Evolutionary conservation across 2,797 vertebrate species (phyloP).

Genomic region (Rhinophrynus dorsalis): DNA sequence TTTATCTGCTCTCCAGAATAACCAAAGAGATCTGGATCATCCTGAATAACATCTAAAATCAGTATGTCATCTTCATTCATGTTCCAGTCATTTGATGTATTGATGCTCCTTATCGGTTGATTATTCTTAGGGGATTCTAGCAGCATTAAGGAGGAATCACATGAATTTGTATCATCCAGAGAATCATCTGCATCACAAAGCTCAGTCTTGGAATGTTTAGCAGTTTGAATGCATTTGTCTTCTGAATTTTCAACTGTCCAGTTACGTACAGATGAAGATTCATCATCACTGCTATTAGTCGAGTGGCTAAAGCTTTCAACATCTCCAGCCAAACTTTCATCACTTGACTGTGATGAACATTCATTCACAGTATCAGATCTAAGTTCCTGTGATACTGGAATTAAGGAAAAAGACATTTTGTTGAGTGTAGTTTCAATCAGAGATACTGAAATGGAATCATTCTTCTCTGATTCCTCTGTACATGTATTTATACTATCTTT

Average conservation of each 20-base stretch:
- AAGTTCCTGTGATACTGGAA: too few relatives aligned
- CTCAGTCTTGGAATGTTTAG: not conserved
- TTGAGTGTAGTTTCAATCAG: too few relatives aligned
- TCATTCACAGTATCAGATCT: not conserved
- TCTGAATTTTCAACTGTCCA: not conserved
- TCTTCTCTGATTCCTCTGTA: too few relatives aligned
- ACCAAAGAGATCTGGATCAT: constrained; percentile 90
- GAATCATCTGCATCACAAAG: not conserved
- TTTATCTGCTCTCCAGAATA: constrained; percentile 48
- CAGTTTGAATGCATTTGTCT: not conserved
- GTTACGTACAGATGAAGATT: not conserved
- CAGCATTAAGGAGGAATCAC: not conserved
- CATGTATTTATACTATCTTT: too few relatives aligned
- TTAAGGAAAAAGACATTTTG: not conserved
- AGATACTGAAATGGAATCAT: too few relatives aligned
- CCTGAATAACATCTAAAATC: constrained; percentile 85
- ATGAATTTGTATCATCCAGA: not conserved
- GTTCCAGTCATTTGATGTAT: constrained; percentile 71
- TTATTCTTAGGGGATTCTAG: constrained; percentile 14
- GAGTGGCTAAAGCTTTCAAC: not conserved
- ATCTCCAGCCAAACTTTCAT: not conserved
- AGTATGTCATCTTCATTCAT: constrained; percentile 88
- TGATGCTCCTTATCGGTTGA: constrained; percentile 33
- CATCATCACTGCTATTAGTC: not conserved
- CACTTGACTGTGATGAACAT: too few relatives aligned